These are phyloP conservation scores for Pachyuromys duprasi DNA, from an alignment of 2,797 vertebrate genomes.

Conservation along the genomic window DNA sequence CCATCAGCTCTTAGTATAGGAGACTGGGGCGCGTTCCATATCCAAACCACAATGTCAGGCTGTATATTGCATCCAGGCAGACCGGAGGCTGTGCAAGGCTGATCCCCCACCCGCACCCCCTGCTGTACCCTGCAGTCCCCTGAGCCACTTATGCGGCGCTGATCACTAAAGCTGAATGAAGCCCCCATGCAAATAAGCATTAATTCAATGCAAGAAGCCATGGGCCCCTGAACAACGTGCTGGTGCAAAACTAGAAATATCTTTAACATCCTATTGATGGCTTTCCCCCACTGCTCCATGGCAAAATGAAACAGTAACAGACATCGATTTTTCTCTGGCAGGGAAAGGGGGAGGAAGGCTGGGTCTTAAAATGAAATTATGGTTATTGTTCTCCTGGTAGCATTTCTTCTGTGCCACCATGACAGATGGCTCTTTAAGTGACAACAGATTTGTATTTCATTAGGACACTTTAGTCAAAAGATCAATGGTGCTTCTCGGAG, in stretches of 20 bases:
- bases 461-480: conserved; percentile 85
- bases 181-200: background rate
- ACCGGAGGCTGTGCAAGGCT: background rate
- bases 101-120: too few species aligned
- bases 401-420: conserved; percentile 78
- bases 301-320: conserved; percentile 82
- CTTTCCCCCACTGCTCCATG: conserved; percentile 71
- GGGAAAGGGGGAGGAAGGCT: conserved; percentile 65
- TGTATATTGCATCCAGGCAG: background rate
- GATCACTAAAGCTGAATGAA: background rate
- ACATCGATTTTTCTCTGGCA: conserved; percentile 69
- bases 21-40: background rate
- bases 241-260: conserved; percentile 69
- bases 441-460: conserved; percentile 88
- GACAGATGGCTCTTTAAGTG: conserved; percentile 87
- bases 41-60: background rate
- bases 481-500: conserved; percentile 81
- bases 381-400: conserved; percentile 83
- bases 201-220: conserved; percentile 43
- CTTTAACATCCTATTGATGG: conserved; percentile 77
- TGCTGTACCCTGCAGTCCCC: background rate
- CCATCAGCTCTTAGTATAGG: background rate
- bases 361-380: conserved; percentile 82
- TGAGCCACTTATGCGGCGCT: background rate
- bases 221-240: conserved; percentile 54